Percentiles rank a stretch among this genome's conserved stretches.
These are phyloP conservation scores for Cassiopea andromeda DNA, from an alignment of 30 jellyfish, hydroid and myxozoan genomes.

Conservation along the genomic window DNA sequence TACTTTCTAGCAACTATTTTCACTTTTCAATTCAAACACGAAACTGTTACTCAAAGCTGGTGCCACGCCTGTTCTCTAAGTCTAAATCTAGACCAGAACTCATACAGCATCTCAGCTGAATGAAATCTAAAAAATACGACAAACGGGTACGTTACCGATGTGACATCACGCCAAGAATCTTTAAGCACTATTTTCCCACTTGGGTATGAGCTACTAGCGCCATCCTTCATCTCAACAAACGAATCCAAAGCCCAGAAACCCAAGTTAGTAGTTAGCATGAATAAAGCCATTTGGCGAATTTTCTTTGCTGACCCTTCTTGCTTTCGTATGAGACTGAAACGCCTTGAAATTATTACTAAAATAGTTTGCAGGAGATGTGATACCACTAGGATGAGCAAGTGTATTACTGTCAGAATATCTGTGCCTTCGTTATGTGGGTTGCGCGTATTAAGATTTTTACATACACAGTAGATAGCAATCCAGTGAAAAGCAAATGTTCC, in stretches of 20 bases:
- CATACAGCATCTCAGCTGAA: constrained; percentile 33
- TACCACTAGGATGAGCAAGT: not conserved
- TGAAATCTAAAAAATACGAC: constrained; percentile 49
- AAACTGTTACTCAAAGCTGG: too few relatives aligned
- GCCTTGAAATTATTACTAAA: constrained; percentile 20
- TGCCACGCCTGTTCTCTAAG: too few relatives aligned
- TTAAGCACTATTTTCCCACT: constrained; percentile 8
- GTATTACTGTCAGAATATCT: not conserved
- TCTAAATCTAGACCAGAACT: constrained; percentile 17
- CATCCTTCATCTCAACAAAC: constrained; percentile 48
- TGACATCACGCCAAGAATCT: constrained; percentile 7
- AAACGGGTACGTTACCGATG: constrained; percentile 37
- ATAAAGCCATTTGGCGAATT: constrained; percentile 27
- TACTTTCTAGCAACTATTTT: too few relatives aligned
- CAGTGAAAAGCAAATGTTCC: constrained; percentile 41
- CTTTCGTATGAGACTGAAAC: constrained; percentile 3
- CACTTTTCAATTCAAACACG: too few relatives aligned
- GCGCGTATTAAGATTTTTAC: not conserved
- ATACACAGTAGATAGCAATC: constrained; percentile 10
- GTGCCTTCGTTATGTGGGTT: not conserved
- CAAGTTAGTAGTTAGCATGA: constrained; percentile 41
- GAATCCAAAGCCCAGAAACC: constrained; percentile 64
- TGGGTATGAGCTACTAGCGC: constrained; percentile 37
- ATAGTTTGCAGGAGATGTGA: constrained; percentile 29
- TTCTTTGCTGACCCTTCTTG: not conserved